phyloP scores from a whole-genome alignment of 2,888 invertebrate genomes.

The Coelopa pilipes region DNA sequence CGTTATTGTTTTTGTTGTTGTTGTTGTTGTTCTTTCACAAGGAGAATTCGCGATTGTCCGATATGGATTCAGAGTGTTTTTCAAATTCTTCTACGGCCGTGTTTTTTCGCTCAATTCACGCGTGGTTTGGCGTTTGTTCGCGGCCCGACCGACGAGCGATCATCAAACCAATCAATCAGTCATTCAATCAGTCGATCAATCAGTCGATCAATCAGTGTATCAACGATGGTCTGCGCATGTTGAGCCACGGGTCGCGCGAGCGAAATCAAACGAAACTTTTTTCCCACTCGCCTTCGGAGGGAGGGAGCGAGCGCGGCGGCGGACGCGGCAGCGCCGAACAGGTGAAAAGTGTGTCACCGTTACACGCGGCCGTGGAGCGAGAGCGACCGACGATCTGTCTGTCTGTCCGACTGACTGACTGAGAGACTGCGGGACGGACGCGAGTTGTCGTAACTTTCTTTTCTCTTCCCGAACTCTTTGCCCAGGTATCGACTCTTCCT shows the following conservation, averaged over 20 bases:
- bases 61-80: constrained; percentile 20
- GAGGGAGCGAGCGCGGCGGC: neutral
- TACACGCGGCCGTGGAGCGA: constrained; percentile 43
- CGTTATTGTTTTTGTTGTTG: constrained; percentile 14
- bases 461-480: neutral
- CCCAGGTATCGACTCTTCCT: constrained; percentile 1
- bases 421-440: neutral
- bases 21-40: constrained; percentile 16
- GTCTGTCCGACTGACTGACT: neutral
- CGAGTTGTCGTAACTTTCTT: constrained; percentile 25
- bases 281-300: neutral
- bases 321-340: constrained; percentile 23
- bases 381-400: neutral
- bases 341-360: constrained; percentile 53
- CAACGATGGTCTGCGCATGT: too few relatives aligned
- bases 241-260: too few relatives aligned
- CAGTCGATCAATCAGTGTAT: too few relatives aligned
- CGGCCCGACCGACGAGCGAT: too few relatives aligned
- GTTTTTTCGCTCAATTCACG: neutral
- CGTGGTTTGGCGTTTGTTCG: too few relatives aligned
- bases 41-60: neutral
- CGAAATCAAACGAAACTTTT: neutral
- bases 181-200: too few relatives aligned
- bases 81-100: constrained; percentile 30
- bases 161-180: too few relatives aligned